These are phyloP conservation scores for Erebia palarica DNA, from an alignment of 2,888 invertebrate genomes.

Conservation along the genomic window DNA sequence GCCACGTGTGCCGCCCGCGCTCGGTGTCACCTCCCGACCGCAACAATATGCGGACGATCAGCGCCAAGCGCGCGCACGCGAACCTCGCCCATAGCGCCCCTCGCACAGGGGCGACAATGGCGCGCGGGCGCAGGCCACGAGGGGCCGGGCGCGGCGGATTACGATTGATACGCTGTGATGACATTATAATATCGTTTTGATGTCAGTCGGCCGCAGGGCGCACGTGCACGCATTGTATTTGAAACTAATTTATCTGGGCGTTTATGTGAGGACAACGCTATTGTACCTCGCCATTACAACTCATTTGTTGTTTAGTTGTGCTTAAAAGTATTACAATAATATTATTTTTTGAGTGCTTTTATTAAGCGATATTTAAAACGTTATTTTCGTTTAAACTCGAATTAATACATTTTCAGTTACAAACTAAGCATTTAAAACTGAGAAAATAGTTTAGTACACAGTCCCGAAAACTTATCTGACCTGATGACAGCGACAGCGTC, in stretches of 20 bases:
- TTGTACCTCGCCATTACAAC: constrained; percentile 21
- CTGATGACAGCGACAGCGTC: no score
- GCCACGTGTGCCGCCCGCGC: constrained; percentile 34
- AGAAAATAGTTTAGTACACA: not conserved
- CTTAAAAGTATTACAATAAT: not conserved
- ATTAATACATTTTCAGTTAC: not conserved
- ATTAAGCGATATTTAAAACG: not conserved
- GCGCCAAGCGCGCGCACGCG: not conserved
- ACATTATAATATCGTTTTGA: constrained; percentile 66
- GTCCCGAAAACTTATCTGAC: no score
- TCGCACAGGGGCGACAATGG: not conserved
- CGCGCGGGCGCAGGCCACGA: not conserved
- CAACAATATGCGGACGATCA: not conserved
- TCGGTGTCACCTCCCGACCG: not conserved
- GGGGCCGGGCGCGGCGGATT: constrained; percentile 52
- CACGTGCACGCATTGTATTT: constrained; percentile 46
- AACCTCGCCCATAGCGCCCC: not conserved
- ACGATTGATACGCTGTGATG: constrained; percentile 70
- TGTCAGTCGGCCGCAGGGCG: constrained; percentile 41
- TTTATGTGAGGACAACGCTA: constrained; percentile 36
- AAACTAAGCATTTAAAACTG: no score
- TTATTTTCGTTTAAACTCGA: not conserved
- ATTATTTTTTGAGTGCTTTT: not conserved
- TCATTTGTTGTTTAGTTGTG: constrained; percentile 16
- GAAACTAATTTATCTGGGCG: constrained; percentile 41